These are phyloP conservation scores for Theristicus caerulescens DNA, from an alignment of 2,113 vertebrate species.

Conservation along the genomic window DNA sequence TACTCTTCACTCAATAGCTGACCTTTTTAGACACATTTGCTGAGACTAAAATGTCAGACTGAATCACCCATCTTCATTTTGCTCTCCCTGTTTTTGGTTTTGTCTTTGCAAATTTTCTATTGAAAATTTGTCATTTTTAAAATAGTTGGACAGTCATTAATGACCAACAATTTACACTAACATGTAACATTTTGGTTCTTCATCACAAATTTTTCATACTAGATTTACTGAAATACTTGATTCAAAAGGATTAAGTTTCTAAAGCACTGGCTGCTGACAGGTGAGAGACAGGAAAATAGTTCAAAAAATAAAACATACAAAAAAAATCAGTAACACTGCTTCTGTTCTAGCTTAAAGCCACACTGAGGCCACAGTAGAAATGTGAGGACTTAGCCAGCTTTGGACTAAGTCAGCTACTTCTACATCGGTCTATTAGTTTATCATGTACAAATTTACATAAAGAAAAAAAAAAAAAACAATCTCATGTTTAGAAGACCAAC, in stretches of 20 bases:
- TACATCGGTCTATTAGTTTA: neutral
- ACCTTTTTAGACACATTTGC: neutral
- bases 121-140: neutral
- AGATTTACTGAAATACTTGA: neutral
- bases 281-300: neutral
- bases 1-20: neutral
- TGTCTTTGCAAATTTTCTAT: neutral
- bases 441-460: neutral
- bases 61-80: neutral
- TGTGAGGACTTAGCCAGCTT: neutral
- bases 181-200: neutral
- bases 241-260: neutral
- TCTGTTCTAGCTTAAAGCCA: neutral
- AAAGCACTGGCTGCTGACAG: neutral
- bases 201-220: neutral
- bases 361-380: fast-evolving
- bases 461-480: neutral
- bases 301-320: neutral
- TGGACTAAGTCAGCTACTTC: neutral
- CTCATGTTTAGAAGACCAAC: neutral
- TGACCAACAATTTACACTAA: neutral
- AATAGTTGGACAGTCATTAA: neutral
- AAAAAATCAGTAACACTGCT: neutral
- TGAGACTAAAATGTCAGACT: neutral
- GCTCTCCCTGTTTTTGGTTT: neutral